These are phyloP conservation scores for Linurgus olivaceus DNA, from an alignment of 2,797 vertebrate genomes.

Conservation along the genomic window DNA sequence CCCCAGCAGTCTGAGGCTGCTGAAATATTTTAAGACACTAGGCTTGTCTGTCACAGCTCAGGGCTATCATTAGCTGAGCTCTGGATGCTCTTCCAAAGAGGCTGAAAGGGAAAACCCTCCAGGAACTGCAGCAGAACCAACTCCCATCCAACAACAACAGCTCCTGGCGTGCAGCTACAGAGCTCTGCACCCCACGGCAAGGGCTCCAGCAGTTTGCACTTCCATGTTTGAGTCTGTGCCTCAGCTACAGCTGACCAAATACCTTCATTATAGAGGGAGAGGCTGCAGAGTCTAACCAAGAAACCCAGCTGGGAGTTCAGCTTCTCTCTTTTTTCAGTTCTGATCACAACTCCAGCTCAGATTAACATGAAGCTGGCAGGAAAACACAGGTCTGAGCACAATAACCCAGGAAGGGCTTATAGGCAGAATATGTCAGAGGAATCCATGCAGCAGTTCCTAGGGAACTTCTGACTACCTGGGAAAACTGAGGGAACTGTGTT, in stretches of 20 bases:
- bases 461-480: neutral
- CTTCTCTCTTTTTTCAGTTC: neutral
- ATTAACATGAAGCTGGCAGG: neutral
- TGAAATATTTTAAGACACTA: neutral
- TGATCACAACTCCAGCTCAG: neutral
- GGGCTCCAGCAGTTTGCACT: neutral
- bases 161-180: neutral
- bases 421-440: neutral
- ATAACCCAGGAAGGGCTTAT: neutral
- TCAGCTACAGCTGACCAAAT: neutral
- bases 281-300: neutral
- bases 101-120: conserved; percentile 16
- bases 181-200: neutral
- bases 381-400: neutral
- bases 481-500: neutral
- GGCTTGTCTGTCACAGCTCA: neutral
- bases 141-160: neutral
- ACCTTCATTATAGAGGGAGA: neutral
- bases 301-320: neutral
- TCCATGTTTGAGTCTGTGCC: neutral
- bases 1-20: neutral
- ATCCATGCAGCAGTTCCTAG: neutral
- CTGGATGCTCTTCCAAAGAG: neutral
- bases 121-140: neutral
- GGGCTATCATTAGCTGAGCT: conserved; percentile 4